Conservation (phyloP, 2,113 vertebrate species). For the Podocnemis expansa region DNA sequence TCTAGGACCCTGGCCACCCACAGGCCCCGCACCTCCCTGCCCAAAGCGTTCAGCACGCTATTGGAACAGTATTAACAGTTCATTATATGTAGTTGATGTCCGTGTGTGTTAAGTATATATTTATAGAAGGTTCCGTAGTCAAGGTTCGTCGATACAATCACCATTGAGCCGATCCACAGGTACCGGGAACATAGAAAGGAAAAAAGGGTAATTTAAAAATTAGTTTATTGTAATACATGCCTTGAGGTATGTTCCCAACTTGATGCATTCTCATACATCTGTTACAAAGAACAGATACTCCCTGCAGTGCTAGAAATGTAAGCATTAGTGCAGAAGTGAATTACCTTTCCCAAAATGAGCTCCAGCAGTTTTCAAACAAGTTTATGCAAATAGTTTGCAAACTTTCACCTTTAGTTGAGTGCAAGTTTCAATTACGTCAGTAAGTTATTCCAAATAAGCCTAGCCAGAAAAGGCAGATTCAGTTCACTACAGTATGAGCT, state of each 20-base stretch:
- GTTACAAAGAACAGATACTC: conserved; percentile 86
- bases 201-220: conserved; percentile 99
- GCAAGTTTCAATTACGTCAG: conserved; percentile 67
- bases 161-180: conserved; percentile 99
- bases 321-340: conserved; percentile 86
- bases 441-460: conserved; percentile 73
- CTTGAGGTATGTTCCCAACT: conserved; percentile 88
- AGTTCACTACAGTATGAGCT: conserved; percentile 71
- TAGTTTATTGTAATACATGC: conserved; percentile 89
- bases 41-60: conserved; percentile 98
- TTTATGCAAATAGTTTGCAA: conserved; percentile 76
- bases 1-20: conserved; percentile 88
- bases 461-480: conserved; percentile 70
- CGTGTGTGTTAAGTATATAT: conserved; percentile 89
- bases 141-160: conserved; percentile 98
- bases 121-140: conserved; percentile 94
- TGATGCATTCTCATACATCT: conserved; percentile 87
- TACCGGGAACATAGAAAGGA: conserved; percentile 99
- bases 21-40: conserved; percentile 90
- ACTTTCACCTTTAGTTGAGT: conserved; percentile 75
- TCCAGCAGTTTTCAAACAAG: conserved; percentile 81
- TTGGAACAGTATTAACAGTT: conserved; percentile 85
- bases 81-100: conserved; percentile 88
- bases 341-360: conserved; percentile 80
- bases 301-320: conserved; percentile 85